Evolutionary conservation across 1,140 invertebrate species (phyloP), one percentile per base, ranked within the genome.

Genomic region (Brachionus angularis): DNA sequence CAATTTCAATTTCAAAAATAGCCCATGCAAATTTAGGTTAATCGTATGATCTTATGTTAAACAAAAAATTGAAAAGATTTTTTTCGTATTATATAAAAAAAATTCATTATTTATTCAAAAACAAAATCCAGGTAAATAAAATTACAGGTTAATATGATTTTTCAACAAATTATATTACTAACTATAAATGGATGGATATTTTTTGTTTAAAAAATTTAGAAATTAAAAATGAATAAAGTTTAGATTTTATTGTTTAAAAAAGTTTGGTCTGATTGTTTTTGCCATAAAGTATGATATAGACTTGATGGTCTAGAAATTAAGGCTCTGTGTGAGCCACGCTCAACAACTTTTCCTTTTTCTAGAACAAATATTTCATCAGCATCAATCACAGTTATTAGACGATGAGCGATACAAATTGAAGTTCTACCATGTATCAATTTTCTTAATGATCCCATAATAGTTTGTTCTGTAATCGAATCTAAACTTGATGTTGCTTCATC

Each of bases 401-500:
- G 36, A 46, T 71, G 70, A 4, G 70, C 70, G 3, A 71, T 71
- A 14, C 46, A 42, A 33, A 71, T 55, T 8, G 50, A 55, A 4
- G 70, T 71, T n/a, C 52, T 25, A 18, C 34, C 34, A 29, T 55
- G 16, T 5, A 53, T 55, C n/a, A 58, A 33, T 46, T 71, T 71
- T 46, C 21, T 44, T 31, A 71, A 31, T 5, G 70, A 53, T 12
- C 12, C 7, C 34, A 71, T 42, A 8, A 71, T 46, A 36, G n/a
- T 46, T 12, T 91, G 86, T 86, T 99, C 96, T 1, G 96, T 98
- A n/a, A 98, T 89, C 0, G 93, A 94, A 83, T 98, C 96, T 49
- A 99, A 83, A 39, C 91, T 93, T 39, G 94, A 97, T 1, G 96
- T 99, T 2, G 96, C 96, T 83, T 99, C 96, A 79, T 99, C 96